Percentiles rank a stretch among this genome's conserved stretches.
phyloP scores from a whole-genome alignment of 2,113 vertebrate genomes.

The Grammomys dolichurus region DNA sequence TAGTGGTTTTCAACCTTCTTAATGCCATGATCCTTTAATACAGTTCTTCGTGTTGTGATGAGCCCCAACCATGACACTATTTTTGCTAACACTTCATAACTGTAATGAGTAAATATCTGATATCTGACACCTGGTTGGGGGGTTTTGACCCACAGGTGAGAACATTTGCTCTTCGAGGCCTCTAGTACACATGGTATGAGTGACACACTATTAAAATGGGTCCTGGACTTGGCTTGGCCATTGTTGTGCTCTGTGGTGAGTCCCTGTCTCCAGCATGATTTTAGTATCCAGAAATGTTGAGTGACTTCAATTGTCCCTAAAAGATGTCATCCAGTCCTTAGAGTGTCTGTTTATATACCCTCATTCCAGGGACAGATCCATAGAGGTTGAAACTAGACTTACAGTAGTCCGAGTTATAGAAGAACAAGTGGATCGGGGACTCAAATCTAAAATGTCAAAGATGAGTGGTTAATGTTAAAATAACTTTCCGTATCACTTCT shows the following conservation, averaged over 20 bases:
- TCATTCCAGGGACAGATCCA: background rate
- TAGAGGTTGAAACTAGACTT: background rate
- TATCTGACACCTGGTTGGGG: background rate
- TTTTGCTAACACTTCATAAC: background rate
- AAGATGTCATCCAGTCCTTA: background rate
- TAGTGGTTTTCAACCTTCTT: background rate
- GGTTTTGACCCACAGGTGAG: background rate
- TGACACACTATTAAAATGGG: background rate
- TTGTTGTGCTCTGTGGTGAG: background rate
- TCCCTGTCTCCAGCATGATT: background rate
- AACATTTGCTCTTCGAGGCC: background rate
- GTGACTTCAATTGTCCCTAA: background rate
- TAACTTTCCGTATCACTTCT: background rate
- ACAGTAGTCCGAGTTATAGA: background rate
- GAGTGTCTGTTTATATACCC: background rate
- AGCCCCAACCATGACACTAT: background rate
- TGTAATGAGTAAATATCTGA: background rate
- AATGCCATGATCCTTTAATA: background rate
- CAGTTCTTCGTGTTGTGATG: background rate
- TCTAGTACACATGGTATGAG: background rate
- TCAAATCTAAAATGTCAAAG: background rate
- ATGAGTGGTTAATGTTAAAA: background rate
- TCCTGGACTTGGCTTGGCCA: background rate
- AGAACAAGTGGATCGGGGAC: background rate
- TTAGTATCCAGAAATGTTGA: background rate